Evolutionary conservation across 2,888 invertebrate genomes (phyloP).

Genomic region (Timema cristinae): DNA sequence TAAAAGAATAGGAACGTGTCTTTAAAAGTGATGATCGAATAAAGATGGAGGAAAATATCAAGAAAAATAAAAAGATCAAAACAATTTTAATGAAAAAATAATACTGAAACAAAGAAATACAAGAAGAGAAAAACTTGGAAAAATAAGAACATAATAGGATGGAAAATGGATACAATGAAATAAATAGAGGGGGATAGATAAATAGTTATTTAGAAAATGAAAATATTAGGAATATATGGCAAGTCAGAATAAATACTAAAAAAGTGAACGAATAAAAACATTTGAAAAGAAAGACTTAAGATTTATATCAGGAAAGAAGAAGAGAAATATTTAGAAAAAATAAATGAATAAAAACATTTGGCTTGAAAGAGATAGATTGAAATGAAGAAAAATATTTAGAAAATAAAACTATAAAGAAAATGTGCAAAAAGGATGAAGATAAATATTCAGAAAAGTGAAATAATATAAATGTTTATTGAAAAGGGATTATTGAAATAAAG

Average conservation of each 20-base stretch:
- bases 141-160: neutral
- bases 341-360: constrained; percentile 14
- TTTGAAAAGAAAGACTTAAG: neutral
- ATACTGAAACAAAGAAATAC: neutral
- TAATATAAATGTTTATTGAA: neutral
- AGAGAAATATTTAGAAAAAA: constrained; percentile 16
- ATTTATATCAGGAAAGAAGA: neutral
- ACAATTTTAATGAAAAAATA: too few species aligned
- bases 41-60: neutral
- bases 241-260: neutral
- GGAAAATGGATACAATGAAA: constrained; percentile 2
- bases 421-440: neutral
- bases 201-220: constrained; percentile 2
- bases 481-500: too few species aligned
- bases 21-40: neutral
- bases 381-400: constrained; percentile 8
- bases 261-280: constrained; percentile 9
- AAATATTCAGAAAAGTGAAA: constrained; percentile 1
- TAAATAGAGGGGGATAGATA: constrained; percentile 11
- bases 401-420: constrained; percentile 17
- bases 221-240: neutral
- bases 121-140: neutral
- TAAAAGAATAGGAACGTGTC: neutral
- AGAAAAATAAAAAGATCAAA: neutral
- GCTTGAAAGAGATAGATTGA: neutral